phyloP scores from a whole-genome alignment of 2,797 vertebrate species.

The Xiphophorus birchmanni region DNA sequence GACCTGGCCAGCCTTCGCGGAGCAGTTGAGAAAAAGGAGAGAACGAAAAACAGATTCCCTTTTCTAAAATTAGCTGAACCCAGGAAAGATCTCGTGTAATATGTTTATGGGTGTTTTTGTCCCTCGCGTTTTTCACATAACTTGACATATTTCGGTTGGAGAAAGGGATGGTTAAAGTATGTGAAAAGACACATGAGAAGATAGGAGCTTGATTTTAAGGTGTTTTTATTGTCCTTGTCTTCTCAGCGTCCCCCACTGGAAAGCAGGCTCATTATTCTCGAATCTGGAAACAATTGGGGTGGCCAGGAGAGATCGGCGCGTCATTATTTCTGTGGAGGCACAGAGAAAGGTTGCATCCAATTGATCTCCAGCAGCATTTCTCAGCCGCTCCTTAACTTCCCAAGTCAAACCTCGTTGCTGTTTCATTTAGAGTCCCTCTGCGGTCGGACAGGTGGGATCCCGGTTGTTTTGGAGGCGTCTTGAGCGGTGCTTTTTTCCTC shows the following conservation, averaged over 20 bases:
- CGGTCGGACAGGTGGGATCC: constrained; percentile 15
- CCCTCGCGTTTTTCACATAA: neutral
- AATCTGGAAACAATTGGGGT: constrained; percentile 30
- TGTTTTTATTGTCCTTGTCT: constrained; percentile 6
- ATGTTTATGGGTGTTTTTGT: constrained; percentile 1
- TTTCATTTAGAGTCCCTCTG: constrained; percentile 12
- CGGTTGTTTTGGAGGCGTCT: constrained; percentile 28
- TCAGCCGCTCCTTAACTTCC: constrained; percentile 26
- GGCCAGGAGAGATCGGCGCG: constrained; percentile 32
- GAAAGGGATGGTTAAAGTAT: constrained; percentile 9
- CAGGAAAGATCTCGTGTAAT: constrained; percentile 4
- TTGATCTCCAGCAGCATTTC: constrained; percentile 15
- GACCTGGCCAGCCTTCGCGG: constrained; percentile 41
- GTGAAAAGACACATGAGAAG: constrained; percentile 17
- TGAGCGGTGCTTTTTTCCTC: constrained; percentile 2
- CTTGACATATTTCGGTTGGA: neutral
- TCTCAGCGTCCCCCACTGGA: neutral
- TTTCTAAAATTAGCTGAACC: constrained; percentile 48
- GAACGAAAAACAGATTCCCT: constrained; percentile 24
- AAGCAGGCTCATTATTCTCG: constrained; percentile 1
- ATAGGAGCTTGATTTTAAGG: constrained; percentile 11
- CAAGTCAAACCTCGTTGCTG: neutral
- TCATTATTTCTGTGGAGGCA: constrained; percentile 44
- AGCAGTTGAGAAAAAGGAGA: constrained; percentile 4
- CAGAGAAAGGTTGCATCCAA: constrained; percentile 32